These are phyloP conservation scores for Lycocerus yunnanus DNA, from an alignment of 2,888 invertebrate genomes.

Conservation along the genomic window DNA sequence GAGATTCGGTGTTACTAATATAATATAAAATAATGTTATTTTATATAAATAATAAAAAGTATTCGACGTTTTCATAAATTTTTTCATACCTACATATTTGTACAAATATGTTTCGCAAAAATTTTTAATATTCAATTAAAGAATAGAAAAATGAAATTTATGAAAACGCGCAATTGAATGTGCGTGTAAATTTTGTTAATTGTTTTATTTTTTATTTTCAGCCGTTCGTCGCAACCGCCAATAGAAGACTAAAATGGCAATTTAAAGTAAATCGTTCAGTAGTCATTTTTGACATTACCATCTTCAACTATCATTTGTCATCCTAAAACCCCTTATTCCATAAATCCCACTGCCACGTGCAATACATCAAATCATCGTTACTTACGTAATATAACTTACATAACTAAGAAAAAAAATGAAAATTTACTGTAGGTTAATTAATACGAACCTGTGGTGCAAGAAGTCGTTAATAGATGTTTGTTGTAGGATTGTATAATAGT, in stretches of 20 bases:
- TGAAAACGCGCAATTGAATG: not conserved
- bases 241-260: conserved; percentile 42
- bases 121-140: no score
- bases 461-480: conserved; percentile 48
- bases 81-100: no score
- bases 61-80: no score
- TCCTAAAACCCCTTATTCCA: conserved; percentile 9
- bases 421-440: conserved; percentile 39
- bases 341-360: conserved; percentile 41
- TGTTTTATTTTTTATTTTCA: conserved; percentile 42
- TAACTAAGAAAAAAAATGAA: conserved; percentile 41
- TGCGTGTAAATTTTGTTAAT: not conserved
- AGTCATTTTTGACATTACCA: conserved; percentile 38
- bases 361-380: conserved; percentile 37
- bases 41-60: no score
- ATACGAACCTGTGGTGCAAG: conserved; percentile 39
- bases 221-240: conserved; percentile 54
- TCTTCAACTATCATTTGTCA: conserved; percentile 27
- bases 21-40: no score
- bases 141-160: not conserved
- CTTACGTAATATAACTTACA: conserved; percentile 33
- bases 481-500: conserved; percentile 49
- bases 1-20: no score
- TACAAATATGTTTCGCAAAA: no score
- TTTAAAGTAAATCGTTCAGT: conserved; percentile 46